Evolutionary conservation across 64 coral and sea anemone genomes (phyloP).

Genomic region (Montipora capricornis): DNA sequence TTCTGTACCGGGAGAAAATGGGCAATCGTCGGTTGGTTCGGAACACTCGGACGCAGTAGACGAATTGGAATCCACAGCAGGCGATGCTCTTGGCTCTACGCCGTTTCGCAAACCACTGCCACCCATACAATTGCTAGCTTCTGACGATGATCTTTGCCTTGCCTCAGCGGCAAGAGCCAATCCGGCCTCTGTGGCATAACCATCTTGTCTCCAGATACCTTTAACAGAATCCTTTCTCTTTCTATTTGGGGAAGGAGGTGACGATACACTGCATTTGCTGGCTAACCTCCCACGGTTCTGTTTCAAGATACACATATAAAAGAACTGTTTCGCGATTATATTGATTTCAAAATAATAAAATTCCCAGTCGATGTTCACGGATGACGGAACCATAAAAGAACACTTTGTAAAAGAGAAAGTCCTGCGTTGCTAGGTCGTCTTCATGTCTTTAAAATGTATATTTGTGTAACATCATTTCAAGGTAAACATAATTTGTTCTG

Average conservation of each 20-base stretch:
- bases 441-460: no score
- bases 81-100: conserved; percentile 52
- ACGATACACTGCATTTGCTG: conserved; percentile 85
- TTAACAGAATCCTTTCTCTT: conserved; percentile 70
- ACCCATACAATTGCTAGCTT: conserved; percentile 58
- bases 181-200: neutral
- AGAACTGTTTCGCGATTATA: neutral
- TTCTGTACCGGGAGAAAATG: conserved; percentile 59
- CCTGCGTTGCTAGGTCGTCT: no score
- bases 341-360: neutral
- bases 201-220: conserved; percentile 73
- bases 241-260: conserved; percentile 83
- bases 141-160: conserved; percentile 73
- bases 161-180: conserved; percentile 35
- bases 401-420: no score
- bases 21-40: conserved; percentile 77
- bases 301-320: conserved; percentile 4
- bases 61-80: conserved; percentile 66
- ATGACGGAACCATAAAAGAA: neutral
- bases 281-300: conserved; percentile 98
- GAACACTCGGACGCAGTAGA: conserved; percentile 88
- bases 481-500: no score
- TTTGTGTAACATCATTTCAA: no score
- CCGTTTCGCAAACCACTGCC: conserved; percentile 41
- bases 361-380: neutral